A percentile compares a stretch with the other conserved stretches of the same genome.
Evolutionary conservation across 2,888 invertebrate species (phyloP).

Genomic region (Argyresthia albistria): DNA sequence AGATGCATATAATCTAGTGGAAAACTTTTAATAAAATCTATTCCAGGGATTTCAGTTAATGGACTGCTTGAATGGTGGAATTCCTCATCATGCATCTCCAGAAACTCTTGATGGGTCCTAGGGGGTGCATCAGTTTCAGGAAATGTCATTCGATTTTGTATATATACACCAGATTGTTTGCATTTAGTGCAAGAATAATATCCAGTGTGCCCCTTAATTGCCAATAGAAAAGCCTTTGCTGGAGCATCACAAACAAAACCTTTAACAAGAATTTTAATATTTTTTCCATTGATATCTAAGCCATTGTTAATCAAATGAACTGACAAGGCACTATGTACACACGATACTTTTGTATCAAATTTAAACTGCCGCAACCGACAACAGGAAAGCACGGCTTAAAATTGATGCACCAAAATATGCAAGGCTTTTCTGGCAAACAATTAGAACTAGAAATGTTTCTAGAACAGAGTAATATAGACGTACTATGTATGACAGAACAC

Average conservation of each 20-base stretch:
- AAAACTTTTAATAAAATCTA: conserved; percentile 9
- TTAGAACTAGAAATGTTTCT: too few relatives aligned
- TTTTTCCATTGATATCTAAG: conserved; percentile 1
- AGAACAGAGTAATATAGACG: too few relatives aligned
- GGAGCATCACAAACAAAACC: conserved; percentile 15
- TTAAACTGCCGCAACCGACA: too few relatives aligned
- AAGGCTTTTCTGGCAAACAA: too few relatives aligned
- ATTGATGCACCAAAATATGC: too few relatives aligned
- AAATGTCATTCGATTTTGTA: conserved; percentile 7
- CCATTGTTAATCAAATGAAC: conserved; percentile 3
- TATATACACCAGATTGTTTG: conserved; percentile 6
- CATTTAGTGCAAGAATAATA: conserved; percentile 13
- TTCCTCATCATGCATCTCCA: conserved; percentile 8
- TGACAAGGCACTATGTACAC: too few relatives aligned
- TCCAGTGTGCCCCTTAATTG: conserved; percentile 10
- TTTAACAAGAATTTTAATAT: background rate
- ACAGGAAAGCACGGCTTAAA: too few relatives aligned
- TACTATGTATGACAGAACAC: too few relatives aligned
- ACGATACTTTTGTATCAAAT: too few relatives aligned
- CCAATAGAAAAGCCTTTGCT: conserved; percentile 10
- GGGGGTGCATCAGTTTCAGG: conserved; percentile 8
- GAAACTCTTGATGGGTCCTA: conserved; percentile 11
- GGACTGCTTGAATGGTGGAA: conserved; percentile 9
- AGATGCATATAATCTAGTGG: conserved; percentile 15
- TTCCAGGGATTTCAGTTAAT: conserved; percentile 8